These are phyloP conservation scores for Anhinga rufa DNA, from an alignment of 2,113 vertebrate species.

Conservation along the genomic window DNA sequence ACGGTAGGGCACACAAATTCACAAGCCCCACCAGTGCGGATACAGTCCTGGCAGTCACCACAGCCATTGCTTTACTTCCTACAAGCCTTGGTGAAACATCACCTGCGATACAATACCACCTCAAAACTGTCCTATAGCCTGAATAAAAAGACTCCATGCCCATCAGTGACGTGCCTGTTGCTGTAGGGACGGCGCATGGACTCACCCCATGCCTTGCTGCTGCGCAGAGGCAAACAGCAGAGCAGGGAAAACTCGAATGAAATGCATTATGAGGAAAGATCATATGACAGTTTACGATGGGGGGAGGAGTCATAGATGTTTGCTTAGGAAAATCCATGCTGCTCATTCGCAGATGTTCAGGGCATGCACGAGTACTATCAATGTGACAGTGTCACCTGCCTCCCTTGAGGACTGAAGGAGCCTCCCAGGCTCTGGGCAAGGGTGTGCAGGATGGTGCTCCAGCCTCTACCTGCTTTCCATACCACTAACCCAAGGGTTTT, in stretches of 20 bases:
- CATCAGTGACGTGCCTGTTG: fast-evolving
- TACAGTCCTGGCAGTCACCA: background rate
- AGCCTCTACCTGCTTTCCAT: background rate
- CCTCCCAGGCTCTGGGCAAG: fast-evolving
- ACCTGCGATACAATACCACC: fast-evolving
- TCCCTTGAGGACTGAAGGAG: background rate
- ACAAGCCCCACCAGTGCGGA: background rate
- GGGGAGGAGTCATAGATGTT: background rate
- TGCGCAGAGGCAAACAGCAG: fast-evolving
- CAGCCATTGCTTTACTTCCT: background rate
- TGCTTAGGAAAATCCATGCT: background rate
- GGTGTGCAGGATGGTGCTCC: background rate
- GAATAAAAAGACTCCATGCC: background rate
- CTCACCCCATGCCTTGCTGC: background rate
- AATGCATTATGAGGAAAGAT: background rate
- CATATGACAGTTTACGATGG: no score
- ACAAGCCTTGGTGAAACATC: background rate
- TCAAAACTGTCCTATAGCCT: background rate
- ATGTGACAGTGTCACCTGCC: fast-evolving
- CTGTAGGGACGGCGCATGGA: no score
- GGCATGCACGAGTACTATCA: fast-evolving
- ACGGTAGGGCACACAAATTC: fast-evolving
- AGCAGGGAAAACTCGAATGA: background rate
- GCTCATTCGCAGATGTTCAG: background rate
- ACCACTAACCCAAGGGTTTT: background rate